Evolutionary conservation across 2,797 vertebrate species (phyloP).

Genomic region (Lagodon rhomboides): DNA sequence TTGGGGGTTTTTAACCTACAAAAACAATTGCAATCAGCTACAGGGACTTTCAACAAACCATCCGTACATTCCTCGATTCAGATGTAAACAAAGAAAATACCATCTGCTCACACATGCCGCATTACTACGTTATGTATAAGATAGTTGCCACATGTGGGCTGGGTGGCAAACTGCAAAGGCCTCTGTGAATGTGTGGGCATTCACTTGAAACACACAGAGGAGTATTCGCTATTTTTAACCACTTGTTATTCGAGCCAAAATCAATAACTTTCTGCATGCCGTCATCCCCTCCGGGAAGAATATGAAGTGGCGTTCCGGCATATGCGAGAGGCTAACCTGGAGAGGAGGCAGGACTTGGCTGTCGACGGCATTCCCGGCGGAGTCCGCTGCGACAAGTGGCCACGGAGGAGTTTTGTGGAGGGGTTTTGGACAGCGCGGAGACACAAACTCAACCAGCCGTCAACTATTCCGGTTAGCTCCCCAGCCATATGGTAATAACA

Average conservation of each 20-base stretch:
- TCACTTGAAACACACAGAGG: conserved; percentile 36
- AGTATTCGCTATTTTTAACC: conserved; percentile 33
- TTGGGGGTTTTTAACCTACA: background rate
- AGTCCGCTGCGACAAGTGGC: conserved; percentile 22
- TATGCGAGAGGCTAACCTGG: conserved; percentile 9
- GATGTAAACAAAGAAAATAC: conserved; percentile 55
- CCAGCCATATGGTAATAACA: conserved; percentile 14
- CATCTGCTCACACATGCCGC: conserved; percentile 51
- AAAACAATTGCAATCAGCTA: conserved; percentile 4
- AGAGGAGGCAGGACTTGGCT: conserved; percentile 1
- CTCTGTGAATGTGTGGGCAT: conserved; percentile 44
- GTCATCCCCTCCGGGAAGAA: background rate
- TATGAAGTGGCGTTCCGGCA: background rate
- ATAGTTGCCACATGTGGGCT: conserved; percentile 45
- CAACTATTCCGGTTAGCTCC: conserved; percentile 30
- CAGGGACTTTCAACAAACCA: background rate
- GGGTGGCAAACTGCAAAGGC: conserved; percentile 35
- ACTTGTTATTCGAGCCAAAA: conserved; percentile 17
- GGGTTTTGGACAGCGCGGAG: conserved; percentile 42
- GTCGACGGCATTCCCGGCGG: background rate
- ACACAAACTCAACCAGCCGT: conserved; percentile 41
- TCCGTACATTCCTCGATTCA: background rate
- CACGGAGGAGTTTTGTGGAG: conserved; percentile 32
- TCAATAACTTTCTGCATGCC: background rate
- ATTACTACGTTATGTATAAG: conserved; percentile 38